These are phyloP conservation scores for Lordiphosa andalusiaca DNA, from an alignment of 2,888 invertebrate species.

Conservation along the genomic window DNA sequence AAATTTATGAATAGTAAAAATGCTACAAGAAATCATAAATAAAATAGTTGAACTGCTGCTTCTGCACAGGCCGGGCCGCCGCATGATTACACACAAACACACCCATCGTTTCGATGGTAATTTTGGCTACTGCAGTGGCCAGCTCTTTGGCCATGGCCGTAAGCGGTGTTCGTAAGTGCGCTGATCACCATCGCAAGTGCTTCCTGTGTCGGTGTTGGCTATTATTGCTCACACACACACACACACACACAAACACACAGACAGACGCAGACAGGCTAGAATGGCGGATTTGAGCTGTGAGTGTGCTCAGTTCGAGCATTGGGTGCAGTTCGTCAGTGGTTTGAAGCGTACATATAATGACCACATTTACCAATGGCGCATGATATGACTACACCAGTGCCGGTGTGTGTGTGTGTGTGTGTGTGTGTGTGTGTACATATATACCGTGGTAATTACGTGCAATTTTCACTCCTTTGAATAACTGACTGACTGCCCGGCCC, in stretches of 20 bases:
- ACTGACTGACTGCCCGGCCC: conserved; percentile 23
- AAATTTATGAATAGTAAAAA: conserved; percentile 70
- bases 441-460: conserved; percentile 64
- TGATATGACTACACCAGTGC: conserved; percentile 14
- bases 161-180: conserved; percentile 66
- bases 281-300: conserved; percentile 48
- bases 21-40: conserved; percentile 78
- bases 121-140: conserved; percentile 64
- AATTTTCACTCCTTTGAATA: conserved; percentile 68
- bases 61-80: conserved; percentile 23
- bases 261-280: conserved; percentile 8
- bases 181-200: conserved; percentile 73
- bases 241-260: not conserved
- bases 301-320: conserved; percentile 49
- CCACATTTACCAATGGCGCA: conserved; percentile 66
- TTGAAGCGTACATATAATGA: conserved; percentile 56
- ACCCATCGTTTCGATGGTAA: not conserved
- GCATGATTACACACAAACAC: conserved; percentile 56
- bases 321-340: conserved; percentile 43
- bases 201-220: conserved; percentile 49
- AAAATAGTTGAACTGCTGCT: conserved; percentile 36
- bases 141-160: conserved; percentile 51
- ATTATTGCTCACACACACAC: conserved; percentile 29
- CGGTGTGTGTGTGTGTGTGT: no score
- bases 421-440: conserved; percentile 24